Base-by-base conservation (phyloP, 2,113 vertebrate species). In the Dolichallabes microphthalmus region DNA sequence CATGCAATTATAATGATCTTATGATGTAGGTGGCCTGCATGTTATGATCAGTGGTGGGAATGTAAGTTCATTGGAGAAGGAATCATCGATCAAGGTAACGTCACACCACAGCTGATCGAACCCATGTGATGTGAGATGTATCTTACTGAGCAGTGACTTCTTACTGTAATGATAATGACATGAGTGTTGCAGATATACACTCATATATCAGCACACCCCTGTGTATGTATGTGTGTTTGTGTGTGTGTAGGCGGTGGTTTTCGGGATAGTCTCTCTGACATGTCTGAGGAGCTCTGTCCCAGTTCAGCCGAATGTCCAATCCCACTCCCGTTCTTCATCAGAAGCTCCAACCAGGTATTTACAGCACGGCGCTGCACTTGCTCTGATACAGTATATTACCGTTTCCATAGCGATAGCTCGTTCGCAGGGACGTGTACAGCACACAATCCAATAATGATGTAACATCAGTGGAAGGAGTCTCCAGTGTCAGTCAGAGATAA, bases 11-110 rank as follows among this genome's bases (percentile, higher is more conserved):
- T 9, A 27, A 27, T 82, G 45, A 35, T 0, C 0, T 1, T 88
- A 45, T 64, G 82, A 27, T 66, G 86, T 91, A 99, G 98, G 92
- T 99, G 98, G 98, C 97, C 98, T 0, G 94, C 97, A 78, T 95
- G 96, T 74, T 98, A 99, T 39, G 98, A 99, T 92, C 98, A 99
- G 91, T 99, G 98, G 98, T 99, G 98, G 98, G 98, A 99, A 71
- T 99, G 98, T 89, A 99, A 99, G 90, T 99, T 99, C 93, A 98
- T 99, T 12, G 96, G 98, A 2, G 98, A 99, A 92, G 98, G 98
- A 87, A 99, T 99, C 93, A 99, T 99, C 2, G 98, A 99, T 91
- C 98, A 99, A 95, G 98, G 96, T 97, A 85, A 91, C 50, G 57
- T 14, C 69, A 32, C 68, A 12, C 30, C 27, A 52, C 35, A 7